Percentiles rank a stretch among this genome's conserved stretches.
phyloP scores from a whole-genome alignment of 2,888 invertebrate species.

The Polia nebulosa region DNA sequence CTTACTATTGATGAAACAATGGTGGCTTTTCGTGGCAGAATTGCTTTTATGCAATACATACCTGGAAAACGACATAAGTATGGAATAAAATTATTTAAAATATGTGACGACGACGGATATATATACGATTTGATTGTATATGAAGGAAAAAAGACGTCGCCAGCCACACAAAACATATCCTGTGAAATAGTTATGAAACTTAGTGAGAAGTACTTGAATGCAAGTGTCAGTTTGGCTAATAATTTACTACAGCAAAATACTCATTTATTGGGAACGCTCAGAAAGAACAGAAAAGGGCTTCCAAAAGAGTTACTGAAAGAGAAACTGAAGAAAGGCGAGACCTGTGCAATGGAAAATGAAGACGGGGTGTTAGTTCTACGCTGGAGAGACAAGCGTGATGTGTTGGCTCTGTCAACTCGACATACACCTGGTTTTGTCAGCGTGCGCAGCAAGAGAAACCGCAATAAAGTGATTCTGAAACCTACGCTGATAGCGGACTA shows the following conservation, averaged over 20 bases:
- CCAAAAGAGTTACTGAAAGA: constrained; percentile 11
- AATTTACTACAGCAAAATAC: constrained; percentile 11
- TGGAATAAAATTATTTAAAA: constrained; percentile 15
- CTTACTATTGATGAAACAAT: constrained; percentile 12
- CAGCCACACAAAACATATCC: constrained; percentile 9
- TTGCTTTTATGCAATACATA: constrained; percentile 17
- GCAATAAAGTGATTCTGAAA: constrained; percentile 18
- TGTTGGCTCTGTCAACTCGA: constrained; percentile 25
- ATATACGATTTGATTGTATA: constrained; percentile 10
- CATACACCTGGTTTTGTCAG: constrained; percentile 25
- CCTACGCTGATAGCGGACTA: constrained; percentile 24
- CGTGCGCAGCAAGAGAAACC: constrained; percentile 17
- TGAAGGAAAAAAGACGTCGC: constrained; percentile 12
- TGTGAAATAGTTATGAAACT: constrained; percentile 14
- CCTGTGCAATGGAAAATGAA: constrained; percentile 14
- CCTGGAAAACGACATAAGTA: constrained; percentile 18
- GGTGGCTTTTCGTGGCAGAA: constrained; percentile 19
- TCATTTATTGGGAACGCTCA: constrained; percentile 9
- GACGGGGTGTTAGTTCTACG: constrained; percentile 17
- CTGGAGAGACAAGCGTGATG: constrained; percentile 33
- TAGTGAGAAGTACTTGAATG: not conserved
- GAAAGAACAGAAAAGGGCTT: constrained; percentile 18
- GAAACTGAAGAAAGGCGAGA: constrained; percentile 17
- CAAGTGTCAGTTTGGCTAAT: constrained; percentile 12
- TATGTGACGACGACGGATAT: constrained; percentile 5